Evolutionary conservation across 2,888 invertebrate species (phyloP), one percentile per base, ranked within the genome.

Genomic region (Notodonta ziczac): DNA sequence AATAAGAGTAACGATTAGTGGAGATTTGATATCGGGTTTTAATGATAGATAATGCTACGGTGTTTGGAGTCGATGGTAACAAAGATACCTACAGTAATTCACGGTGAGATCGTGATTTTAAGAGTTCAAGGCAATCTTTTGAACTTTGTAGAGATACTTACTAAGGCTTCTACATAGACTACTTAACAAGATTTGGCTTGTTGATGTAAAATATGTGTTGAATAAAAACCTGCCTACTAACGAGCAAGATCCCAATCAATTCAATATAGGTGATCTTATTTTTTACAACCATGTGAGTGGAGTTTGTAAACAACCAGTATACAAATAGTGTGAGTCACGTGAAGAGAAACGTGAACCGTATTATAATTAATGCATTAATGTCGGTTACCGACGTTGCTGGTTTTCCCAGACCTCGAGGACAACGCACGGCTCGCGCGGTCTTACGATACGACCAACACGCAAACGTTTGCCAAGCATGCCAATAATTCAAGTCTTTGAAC

Each of bases 321-420:
- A 56, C 56, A 60, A 57, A 52, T 57, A 59, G 61, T 62, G 58
- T 56, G 54, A 50, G 3, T 52, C 65, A 65, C 72, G 67, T 64
- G 70, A 66, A 52, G 48, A n/a, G 35, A 66, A 62, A 75, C 74
- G 74, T 75, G 73, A 42, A 60, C 62, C 59, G 58, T 57, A 67
- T 67, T 39, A 56, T 70, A 68, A 71, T 67, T 65, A 66, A 69
- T 70, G 69, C 72, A 68, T 61, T 68, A 62, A 70, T 64, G 62
- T 69, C 60, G 64, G 58, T 46, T 60, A 62, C 59, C 51, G 59
- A 63, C 63, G 66, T 58, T 46, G 35, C 67, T 65, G 78, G 78
- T 73, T 79, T 79, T 77, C 61, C 78, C 78, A 66, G 55, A 53
- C 6, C 56, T 24, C 57, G 73, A 71, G 72, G 72, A 74, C 72